Base-by-base conservation (phyloP, 64 coral and sea anemone species). In the Dendrophyllia cribrosa region DNA sequence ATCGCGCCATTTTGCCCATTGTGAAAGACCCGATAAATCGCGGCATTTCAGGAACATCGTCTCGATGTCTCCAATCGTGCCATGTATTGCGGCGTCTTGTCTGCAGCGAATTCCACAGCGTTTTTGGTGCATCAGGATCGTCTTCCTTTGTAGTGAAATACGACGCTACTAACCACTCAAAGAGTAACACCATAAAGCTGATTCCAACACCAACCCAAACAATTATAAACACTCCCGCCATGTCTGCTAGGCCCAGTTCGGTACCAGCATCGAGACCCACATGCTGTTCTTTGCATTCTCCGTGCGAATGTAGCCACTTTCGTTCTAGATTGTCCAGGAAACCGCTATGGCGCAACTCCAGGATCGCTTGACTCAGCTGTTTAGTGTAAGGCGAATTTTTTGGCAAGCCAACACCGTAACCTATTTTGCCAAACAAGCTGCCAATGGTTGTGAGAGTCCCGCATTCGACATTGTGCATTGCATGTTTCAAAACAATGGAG, bases 31-130 rank as follows among this genome's bases (percentile, higher is more conserved):
- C 17, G 17, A 48, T 46, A 23, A 63, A 45, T 10, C 78, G 12
- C 5, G 55, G 11, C 21, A 83, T 83, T 63, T 87, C 74, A 19
- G 95, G 91, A 19, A 90, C 78, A 16, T 96, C 95, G 44, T 96
- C 87, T 45, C 95, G 91, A 58, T 93, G 87, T 17, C 63, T 93
- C 91, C 91, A 96, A 53, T 96, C 95, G 26, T 93, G 87, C 66
- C 77, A 82, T 3, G 95, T 91, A 13, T 69, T 87, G 2, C 69
- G 20, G 13, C 82, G 60, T 25, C 95, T 88, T 1, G 87, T 69
- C 23, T 93, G 82, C 13, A 96, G 45, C 9, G 95, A 87, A 1
- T 49, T 55, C 24, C 63, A 79, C 2, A 93, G 75, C 7, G 87
- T 78, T 17, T 63, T 74, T 0, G 70, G 76, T 10, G 74, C 47